Base-by-base conservation (phyloP, 2,797 vertebrate genomes). In the Lemur catta region DNA sequence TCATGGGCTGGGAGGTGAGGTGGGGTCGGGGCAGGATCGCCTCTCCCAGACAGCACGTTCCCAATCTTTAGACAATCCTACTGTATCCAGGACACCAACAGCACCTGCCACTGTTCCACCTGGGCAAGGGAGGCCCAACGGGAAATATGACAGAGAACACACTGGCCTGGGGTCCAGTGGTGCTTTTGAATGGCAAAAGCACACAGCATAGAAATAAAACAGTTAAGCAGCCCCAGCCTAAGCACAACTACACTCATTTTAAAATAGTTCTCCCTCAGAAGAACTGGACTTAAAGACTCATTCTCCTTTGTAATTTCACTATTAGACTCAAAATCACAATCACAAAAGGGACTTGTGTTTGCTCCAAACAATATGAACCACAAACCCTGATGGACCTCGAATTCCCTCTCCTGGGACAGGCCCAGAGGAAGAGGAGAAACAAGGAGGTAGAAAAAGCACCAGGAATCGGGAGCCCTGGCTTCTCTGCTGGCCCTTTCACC, bases 261-360 rank as follows among this genome's bases (percentile, higher is more conserved):
- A 88, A 91, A 88, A 75, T 12, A 84, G 28, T 63, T 81, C 35
- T 87, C 63, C 20, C 69, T 75, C 48, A 61, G 18, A 89, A 55
- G 71, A 92, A 82, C 22, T 93, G 72, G 74, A 38, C 28, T 82
- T 76, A 80, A 89, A 79, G 55, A 74, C 79, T 63, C 33, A 82
- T 69, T 90, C 46, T 48, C 63, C 33, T 91, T 72, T 80, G 67
- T 76, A 91, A 84, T 82, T 90, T 95, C 84, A 95, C 57, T 91
- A 61, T 80, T 76, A 84, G 35, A 93, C 17, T 63, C 52, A 92
- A 96, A 96, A 86, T 61, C 18, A 90, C 48, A 86, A 57, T 84
- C 46, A 89, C 65, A 93, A 35, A 88, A 71, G 38, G n/a, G 28
- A 91, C 43, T 24, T 13, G 46, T 91, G 65, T 67, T 93, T 81